Conservation (phyloP, 2,888 invertebrate species). For the Diaprepes abbreviatus region DNA sequence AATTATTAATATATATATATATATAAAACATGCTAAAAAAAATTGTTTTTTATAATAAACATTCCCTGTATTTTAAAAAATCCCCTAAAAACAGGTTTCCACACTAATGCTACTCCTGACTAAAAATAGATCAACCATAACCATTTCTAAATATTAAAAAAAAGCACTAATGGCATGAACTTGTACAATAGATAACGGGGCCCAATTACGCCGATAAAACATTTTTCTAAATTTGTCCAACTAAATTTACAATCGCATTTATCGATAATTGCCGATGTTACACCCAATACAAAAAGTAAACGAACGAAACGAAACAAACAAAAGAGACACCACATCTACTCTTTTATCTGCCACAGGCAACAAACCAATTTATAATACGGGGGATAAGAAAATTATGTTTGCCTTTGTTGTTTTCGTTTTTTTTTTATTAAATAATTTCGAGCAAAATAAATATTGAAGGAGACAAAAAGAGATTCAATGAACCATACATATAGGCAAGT, state of each 20-base stretch:
- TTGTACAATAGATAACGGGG: background rate
- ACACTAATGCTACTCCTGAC: too few species aligned
- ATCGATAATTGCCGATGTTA: conserved; percentile 10
- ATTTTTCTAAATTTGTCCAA: conserved; percentile 13
- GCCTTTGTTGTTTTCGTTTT: background rate
- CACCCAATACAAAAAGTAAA: conserved; percentile 1
- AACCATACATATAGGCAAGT: too few species aligned
- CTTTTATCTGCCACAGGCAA: conserved; percentile 4
- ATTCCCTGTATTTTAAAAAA: too few species aligned
- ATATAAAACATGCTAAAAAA: too few species aligned
- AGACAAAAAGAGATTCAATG: too few species aligned
- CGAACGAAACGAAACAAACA: conserved; percentile 6
- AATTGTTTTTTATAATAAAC: too few species aligned
- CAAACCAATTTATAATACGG: conserved; percentile 19
- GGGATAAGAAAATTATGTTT: background rate
- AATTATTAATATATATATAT: too few species aligned
- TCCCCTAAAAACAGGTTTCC: too few species aligned
- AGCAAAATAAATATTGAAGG: too few species aligned
- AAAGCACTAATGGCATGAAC: background rate
- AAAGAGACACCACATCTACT: conserved; percentile 8
- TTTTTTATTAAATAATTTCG: too few species aligned
- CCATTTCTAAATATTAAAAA: too few species aligned
- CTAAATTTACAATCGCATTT: conserved; percentile 1
- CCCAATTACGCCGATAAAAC: conserved; percentile 9
- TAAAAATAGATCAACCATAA: too few species aligned